Percentiles rank a stretch among this genome's conserved stretches.
phyloP scores from a whole-genome alignment of 2,888 invertebrate species.

The Blera fallax region DNA sequence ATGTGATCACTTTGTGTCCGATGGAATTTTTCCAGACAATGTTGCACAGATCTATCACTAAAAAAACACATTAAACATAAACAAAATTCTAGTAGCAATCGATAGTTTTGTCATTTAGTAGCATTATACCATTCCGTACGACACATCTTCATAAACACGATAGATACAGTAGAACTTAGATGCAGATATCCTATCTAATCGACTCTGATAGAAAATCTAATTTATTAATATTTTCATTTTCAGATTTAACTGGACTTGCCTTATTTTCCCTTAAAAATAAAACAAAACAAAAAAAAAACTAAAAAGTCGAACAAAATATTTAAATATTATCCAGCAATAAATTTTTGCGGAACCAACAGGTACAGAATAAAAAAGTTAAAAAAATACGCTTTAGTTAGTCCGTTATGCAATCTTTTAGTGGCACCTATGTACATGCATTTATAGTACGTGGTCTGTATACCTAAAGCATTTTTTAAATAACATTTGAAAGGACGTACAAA shows the following conservation, averaged over 20 bases:
- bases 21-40: neutral
- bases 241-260: constrained; percentile 72
- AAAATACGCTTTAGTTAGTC: neutral
- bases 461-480: neutral
- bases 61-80: no score
- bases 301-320: constrained; percentile 11
- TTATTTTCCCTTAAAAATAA: constrained; percentile 51
- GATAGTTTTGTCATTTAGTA: neutral
- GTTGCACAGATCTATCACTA: neutral
- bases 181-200: neutral
- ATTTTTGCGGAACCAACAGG: constrained; percentile 72
- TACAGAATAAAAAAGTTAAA: constrained; percentile 32
- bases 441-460: no score
- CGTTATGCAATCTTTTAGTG: no score
- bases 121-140: neutral
- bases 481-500: no score
- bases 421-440: neutral
- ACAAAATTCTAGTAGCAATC: no score
- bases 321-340: constrained; percentile 60
- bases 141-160: constrained; percentile 17
- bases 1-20: neutral
- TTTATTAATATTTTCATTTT: constrained; percentile 66
- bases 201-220: constrained; percentile 37
- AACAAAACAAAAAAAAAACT: constrained; percentile 4
- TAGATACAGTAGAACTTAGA: constrained; percentile 45